These are phyloP conservation scores for Drosophila birchii DNA, from an alignment of 2,888 invertebrate genomes.

Conservation along the genomic window DNA sequence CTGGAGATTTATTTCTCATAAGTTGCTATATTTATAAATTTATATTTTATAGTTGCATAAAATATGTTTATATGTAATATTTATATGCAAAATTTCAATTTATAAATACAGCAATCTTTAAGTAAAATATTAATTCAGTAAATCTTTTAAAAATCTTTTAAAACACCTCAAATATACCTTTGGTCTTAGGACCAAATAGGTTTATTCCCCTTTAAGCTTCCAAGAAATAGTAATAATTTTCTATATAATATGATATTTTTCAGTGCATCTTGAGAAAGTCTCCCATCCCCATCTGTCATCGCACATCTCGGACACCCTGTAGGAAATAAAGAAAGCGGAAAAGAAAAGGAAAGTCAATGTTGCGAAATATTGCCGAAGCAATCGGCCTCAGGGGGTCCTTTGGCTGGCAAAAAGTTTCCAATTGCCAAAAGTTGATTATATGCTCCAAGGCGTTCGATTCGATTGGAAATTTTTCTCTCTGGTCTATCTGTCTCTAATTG, in stretches of 20 bases:
- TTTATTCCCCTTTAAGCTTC: too few relatives aligned
- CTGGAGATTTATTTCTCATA: too few relatives aligned
- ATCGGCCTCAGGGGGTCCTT: slow-evolving; percentile 45
- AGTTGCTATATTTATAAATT: too few relatives aligned
- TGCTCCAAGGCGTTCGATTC: slow-evolving; percentile 48
- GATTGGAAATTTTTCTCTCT: slow-evolving; percentile 49
- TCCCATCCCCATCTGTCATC: not conserved
- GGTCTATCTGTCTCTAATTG: slow-evolving; percentile 40
- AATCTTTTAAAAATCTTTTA: too few relatives aligned
- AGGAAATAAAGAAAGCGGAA: slow-evolving; percentile 18
- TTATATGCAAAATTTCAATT: too few relatives aligned
- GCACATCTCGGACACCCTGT: slow-evolving; percentile 16
- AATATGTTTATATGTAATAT: too few relatives aligned
- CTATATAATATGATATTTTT: not conserved
- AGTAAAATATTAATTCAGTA: too few relatives aligned
- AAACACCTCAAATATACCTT: too few relatives aligned
- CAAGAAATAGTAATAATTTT: not conserved
- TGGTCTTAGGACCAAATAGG: not conserved
- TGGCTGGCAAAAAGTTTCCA: slow-evolving; percentile 51
- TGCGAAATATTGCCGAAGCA: slow-evolving; percentile 57
- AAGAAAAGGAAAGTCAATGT: slow-evolving; percentile 47
- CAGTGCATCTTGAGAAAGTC: not conserved
- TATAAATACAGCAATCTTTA: too few relatives aligned
- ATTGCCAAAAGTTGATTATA: slow-evolving; percentile 60
- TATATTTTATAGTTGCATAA: too few relatives aligned